phyloP scores from a whole-genome alignment of 2,888 invertebrate species.

The Lamproptera curius region DNA sequence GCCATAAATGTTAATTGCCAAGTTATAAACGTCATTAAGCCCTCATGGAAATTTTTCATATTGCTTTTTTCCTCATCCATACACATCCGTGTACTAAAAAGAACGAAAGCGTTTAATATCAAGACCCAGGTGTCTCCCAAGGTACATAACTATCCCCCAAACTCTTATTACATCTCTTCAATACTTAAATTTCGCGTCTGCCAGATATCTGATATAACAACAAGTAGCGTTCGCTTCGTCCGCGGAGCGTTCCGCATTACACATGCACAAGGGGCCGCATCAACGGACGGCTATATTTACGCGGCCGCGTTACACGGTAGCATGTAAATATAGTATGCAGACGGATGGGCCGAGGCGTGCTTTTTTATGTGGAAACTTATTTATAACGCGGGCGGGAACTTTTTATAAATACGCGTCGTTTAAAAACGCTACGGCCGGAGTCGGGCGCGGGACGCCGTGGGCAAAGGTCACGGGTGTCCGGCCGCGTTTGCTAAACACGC shows the following conservation, averaged over 20 bases:
- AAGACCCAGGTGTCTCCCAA: neutral
- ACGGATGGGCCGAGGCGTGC: slow-evolving; percentile 33
- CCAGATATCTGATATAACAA: slow-evolving; percentile 30
- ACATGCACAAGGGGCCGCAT: slow-evolving; percentile 44
- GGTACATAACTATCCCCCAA: neutral
- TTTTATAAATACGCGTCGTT: slow-evolving; percentile 41
- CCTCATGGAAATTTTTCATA: no score
- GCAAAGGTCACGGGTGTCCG: slow-evolving; percentile 60
- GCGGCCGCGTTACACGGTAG: slow-evolving; percentile 38
- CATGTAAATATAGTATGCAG: slow-evolving; percentile 51
- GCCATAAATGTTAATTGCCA: no score
- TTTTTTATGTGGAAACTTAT: slow-evolving; percentile 37
- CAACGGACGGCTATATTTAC: slow-evolving; percentile 56
- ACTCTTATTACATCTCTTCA: no score
- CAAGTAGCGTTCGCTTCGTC: no score
- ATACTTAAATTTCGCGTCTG: neutral
- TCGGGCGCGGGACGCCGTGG: slow-evolving; percentile 42
- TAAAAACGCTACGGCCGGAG: slow-evolving; percentile 51
- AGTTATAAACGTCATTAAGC: no score
- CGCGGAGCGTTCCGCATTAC: neutral
- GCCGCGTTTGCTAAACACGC: no score
- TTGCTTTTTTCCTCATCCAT: no score
- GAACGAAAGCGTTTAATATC: neutral
- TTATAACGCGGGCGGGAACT: slow-evolving; percentile 39
- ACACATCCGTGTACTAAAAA: neutral